Conservation (phyloP, 2,113 vertebrate species). For the Carollia perspicillata region DNA sequence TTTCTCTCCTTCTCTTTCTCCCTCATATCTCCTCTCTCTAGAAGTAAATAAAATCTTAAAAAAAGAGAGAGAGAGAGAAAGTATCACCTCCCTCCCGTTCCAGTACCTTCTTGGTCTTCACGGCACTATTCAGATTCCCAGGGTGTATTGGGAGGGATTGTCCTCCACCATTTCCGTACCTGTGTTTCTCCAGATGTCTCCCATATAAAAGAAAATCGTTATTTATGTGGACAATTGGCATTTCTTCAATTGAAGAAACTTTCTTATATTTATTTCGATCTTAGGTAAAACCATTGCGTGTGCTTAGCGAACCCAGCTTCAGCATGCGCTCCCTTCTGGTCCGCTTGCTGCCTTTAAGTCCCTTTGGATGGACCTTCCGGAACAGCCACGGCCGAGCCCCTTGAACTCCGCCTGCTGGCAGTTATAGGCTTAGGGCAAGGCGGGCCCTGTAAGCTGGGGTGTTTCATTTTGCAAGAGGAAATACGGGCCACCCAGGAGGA, state of each 20-base stretch:
- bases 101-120: not conserved
- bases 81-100: not conserved
- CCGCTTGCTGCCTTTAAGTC: not conserved
- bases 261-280: not conserved
- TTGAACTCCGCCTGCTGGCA: not conserved
- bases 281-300: not conserved
- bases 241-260: not conserved
- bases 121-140: not conserved
- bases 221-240: not conserved
- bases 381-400: not conserved
- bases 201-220: not conserved
- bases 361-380: not conserved
- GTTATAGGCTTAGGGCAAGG: not conserved
- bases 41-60: too few relatives aligned
- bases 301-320: not conserved
- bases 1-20: too few relatives aligned
- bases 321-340: not conserved
- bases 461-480: not conserved
- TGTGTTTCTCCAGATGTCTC: not conserved
- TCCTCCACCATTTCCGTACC: not conserved
- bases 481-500: not conserved
- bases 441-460: not conserved
- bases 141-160: not conserved
- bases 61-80: not conserved
- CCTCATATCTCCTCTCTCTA: too few relatives aligned